Percentiles rank a stretch among this genome's conserved stretches.
phyloP scores from a whole-genome alignment of 2,888 invertebrate species.

The Palloptera scutellata region DNA sequence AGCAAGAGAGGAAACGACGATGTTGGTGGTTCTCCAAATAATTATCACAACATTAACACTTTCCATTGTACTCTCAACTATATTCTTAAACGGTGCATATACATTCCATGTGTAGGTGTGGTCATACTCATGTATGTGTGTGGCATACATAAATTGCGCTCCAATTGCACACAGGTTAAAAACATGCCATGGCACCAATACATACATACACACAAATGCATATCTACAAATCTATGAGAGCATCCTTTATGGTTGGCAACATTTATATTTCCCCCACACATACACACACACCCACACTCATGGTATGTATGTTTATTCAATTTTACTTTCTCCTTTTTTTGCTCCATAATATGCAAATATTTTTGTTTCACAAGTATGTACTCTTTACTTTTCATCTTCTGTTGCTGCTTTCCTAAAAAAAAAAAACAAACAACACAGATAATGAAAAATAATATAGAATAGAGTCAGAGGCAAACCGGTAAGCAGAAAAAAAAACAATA shows the following conservation, averaged over 20 bases:
- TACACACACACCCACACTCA: too few species aligned
- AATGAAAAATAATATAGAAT: too few species aligned
- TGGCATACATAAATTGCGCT: background rate
- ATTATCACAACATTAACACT: conserved; percentile 55
- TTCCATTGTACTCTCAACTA: conserved; percentile 44
- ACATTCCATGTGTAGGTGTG: too few species aligned
- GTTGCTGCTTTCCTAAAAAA: conserved; percentile 14
- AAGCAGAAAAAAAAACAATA: too few species aligned
- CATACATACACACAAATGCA: too few species aligned
- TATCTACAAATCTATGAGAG: too few species aligned
- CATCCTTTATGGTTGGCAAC: too few species aligned
- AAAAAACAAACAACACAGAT: conserved; percentile 8
- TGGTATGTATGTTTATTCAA: too few species aligned
- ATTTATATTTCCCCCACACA: too few species aligned
- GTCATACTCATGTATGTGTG: background rate
- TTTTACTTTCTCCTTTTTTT: conserved; percentile 13
- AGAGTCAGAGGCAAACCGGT: background rate
- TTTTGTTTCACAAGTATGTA: background rate
- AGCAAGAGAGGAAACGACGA: too few species aligned
- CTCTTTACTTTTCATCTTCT: background rate
- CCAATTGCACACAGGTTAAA: too few species aligned
- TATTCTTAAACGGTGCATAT: too few species aligned
- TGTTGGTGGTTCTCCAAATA: conserved; percentile 28
- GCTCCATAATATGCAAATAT: conserved; percentile 2
- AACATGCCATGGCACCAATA: background rate